Evolutionary conservation across 2,113 vertebrate genomes (phyloP), one percentile per base, ranked within the genome.

Genomic region (Tyrannus savana): DNA sequence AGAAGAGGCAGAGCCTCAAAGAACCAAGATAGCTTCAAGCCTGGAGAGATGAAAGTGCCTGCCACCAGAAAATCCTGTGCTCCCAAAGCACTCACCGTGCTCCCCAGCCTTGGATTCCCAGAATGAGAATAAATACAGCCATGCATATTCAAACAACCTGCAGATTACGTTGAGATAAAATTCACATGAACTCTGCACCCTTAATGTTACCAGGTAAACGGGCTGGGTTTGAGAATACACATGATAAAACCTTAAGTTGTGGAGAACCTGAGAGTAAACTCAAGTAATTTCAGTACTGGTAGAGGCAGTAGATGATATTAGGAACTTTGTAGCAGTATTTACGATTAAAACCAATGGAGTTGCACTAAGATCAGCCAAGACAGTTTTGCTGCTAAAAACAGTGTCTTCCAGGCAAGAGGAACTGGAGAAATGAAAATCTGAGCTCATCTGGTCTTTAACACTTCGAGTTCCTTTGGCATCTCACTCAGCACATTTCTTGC

Each of bases 1-100:
- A 82, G 95, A 73, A 67, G 66, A 59, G 86, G 41, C 94, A 95
- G 58, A 89, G 49, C 58, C 59, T 77, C 74, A 55, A 84, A 95
- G 69, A 82, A 6, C 41, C 23, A 33, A 85, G 91, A 31, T 85
- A 93, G 73, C 74, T 72, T 42, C 41, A 21, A 77, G 87, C 59
- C 87, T n/a, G 24, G 37, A 69, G 69, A 83, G 41, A n/a, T 58
- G 19, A 82, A 84, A 69, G 24, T 2, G 2, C 12, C 35, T 91
- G 87, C 71, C 91, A 93, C 19, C 84, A 84, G 66, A 25, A 93
- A 89, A 73, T 18, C 58, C 39, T 1, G 12, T 46, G 52, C 19
- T 95, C 71, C 47, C 80, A 58, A 91, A 81, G 12, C 58, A 80
- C n/a, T 66, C 63, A 58, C 19, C 12, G 1, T 8, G 14, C 63